Conservation (phyloP, 2,113 vertebrate genomes). For the Anolis sagrei region DNA sequence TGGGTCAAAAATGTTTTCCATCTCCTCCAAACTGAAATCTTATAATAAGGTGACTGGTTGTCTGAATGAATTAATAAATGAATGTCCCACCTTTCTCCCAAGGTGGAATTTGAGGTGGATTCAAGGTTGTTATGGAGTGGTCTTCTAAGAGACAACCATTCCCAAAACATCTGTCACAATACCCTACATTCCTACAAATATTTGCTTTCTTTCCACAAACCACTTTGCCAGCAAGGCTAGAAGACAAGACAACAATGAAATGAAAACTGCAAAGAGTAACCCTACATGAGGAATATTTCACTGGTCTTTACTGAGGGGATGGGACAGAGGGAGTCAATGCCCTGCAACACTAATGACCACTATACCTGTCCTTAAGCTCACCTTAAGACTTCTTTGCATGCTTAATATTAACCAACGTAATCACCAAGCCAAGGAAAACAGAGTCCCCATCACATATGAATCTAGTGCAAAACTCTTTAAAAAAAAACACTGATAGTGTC, state of each 20-base stretch:
- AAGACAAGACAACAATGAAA: not conserved
- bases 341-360: not conserved
- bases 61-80: too few species aligned
- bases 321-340: too few species aligned
- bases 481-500: not conserved
- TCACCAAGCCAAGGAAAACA: not conserved
- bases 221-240: not conserved
- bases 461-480: not conserved
- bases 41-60: not conserved
- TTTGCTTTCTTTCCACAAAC: not conserved
- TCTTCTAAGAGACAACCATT: not conserved
- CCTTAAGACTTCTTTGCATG: not conserved
- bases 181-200: too few species aligned
- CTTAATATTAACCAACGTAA: not conserved
- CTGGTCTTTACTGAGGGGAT: too few species aligned
- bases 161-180: not conserved
- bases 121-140: not conserved
- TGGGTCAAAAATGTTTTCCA: not conserved
- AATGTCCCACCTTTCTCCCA: too few species aligned
- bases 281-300: not conserved
- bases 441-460: too few species aligned
- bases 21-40: not conserved
- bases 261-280: not conserved
- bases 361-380: not conserved
- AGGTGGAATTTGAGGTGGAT: too few species aligned